Percentiles rank a stretch among this genome's conserved stretches.
phyloP scores from a whole-genome alignment of 2,797 vertebrate genomes.

The Fistularia tabacaria region DNA sequence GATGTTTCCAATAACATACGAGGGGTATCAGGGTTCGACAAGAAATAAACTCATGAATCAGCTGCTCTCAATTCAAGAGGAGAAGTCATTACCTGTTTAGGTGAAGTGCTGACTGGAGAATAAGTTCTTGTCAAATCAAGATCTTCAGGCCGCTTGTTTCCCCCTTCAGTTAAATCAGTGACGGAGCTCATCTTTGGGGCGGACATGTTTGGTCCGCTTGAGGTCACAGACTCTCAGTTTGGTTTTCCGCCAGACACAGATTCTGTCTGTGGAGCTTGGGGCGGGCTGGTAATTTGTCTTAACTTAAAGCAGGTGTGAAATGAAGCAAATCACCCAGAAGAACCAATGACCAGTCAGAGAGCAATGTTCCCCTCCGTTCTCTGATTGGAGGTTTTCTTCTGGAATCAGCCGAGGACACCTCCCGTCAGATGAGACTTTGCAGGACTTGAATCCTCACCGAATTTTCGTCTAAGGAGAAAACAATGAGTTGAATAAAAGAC shows the following conservation, averaged over 20 bases:
- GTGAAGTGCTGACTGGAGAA: constrained; percentile 22
- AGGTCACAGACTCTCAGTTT: too few species aligned
- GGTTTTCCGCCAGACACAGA: background rate
- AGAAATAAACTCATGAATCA: background rate
- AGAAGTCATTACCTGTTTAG: constrained; percentile 29
- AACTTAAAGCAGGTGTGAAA: constrained; percentile 53
- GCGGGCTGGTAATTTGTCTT: constrained; percentile 24
- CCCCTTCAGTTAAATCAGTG: constrained; percentile 1
- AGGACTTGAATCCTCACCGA: too few species aligned
- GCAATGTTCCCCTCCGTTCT: background rate
- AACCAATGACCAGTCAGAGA: constrained; percentile 7
- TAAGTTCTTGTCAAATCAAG: constrained; percentile 62
- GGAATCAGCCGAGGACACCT: too few species aligned
- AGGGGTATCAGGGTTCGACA: background rate
- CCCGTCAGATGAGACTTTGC: too few species aligned
- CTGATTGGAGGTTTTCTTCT: too few species aligned
- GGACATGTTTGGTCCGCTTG: background rate
- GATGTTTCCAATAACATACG: constrained; percentile 44
- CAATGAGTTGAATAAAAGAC: too few species aligned
- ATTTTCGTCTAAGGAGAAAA: too few species aligned
- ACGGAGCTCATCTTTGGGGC: constrained; percentile 42
- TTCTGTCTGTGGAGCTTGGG: background rate
- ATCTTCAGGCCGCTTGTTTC: constrained; percentile 39
- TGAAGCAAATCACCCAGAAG: constrained; percentile 1
- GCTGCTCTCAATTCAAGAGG: too few species aligned